Percentiles rank a stretch among this genome's conserved stretches.
Evolutionary conservation across 2,113 vertebrate species (phyloP).

Genomic region (Scophthalmus maximus): DNA sequence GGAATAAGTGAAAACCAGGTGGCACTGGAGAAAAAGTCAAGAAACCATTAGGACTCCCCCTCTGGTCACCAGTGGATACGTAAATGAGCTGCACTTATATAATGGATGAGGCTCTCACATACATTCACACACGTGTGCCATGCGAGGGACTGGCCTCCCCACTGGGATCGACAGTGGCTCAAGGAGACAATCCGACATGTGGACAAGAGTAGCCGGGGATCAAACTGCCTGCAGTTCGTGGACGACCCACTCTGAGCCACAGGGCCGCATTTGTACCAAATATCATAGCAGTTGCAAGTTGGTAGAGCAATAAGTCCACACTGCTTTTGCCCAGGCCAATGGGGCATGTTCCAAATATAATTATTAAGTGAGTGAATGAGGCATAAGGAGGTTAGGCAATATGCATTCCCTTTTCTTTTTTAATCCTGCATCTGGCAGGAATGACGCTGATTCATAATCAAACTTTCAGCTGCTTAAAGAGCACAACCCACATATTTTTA

Average conservation of each 20-base stretch:
- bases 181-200: too few species aligned
- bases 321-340: neutral
- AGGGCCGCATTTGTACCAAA: neutral
- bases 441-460: neutral
- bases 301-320: neutral
- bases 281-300: neutral
- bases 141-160: too few species aligned
- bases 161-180: too few species aligned
- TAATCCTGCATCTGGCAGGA: neutral
- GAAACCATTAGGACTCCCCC: too few species aligned
- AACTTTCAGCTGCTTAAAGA: neutral
- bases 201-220: too few species aligned
- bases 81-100: neutral
- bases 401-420: too few species aligned
- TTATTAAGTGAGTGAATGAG: neutral
- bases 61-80: neutral
- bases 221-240: too few species aligned
- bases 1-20: too few species aligned
- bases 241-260: too few species aligned
- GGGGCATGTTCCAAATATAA: neutral
- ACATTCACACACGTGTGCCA: too few species aligned
- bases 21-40: too few species aligned
- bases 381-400: neutral
- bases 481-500: neutral
- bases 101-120: neutral